These are phyloP conservation scores for Pyrocoelia pectoralis DNA, from an alignment of 2,888 invertebrate species.

Conservation along the genomic window DNA sequence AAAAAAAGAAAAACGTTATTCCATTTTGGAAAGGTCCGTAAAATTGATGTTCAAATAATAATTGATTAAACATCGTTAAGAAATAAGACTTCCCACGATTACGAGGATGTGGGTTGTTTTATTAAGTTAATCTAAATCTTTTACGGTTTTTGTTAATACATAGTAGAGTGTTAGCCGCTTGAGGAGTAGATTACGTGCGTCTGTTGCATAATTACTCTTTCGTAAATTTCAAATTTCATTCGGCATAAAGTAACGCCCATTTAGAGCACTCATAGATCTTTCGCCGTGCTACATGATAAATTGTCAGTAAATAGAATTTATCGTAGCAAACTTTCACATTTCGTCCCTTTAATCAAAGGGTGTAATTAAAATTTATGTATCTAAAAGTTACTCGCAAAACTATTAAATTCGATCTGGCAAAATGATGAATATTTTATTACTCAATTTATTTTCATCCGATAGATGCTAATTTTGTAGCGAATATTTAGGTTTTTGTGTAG, in stretches of 20 bases:
- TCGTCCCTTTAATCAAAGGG: constrained; percentile 13
- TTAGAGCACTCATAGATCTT: not conserved
- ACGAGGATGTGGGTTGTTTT: constrained; percentile 20
- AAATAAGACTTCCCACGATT: constrained; percentile 5
- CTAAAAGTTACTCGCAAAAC: not conserved
- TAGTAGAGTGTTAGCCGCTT: constrained; percentile 14
- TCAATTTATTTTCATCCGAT: too few relatives aligned
- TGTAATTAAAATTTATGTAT: constrained; percentile 18
- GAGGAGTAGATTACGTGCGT: not conserved
- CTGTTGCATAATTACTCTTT: not conserved
- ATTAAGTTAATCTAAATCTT: constrained; percentile 24
- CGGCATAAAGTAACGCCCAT: not conserved
- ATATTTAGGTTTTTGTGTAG: too few relatives aligned
- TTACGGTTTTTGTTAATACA: constrained; percentile 23
- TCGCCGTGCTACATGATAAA: constrained; percentile 10
- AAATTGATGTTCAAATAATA: not conserved
- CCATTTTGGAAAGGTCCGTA: too few relatives aligned
- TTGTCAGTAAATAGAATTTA: constrained; percentile 11
- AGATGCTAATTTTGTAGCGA: too few relatives aligned
- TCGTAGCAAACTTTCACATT: constrained; percentile 15
- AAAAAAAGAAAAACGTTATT: not conserved
- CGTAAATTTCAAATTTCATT: not conserved
- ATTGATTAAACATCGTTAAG: not conserved
- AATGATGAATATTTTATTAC: too few relatives aligned
- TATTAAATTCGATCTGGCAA: too few relatives aligned